Conservation (phyloP, 64 coral and sea anemone genomes). For the Montipora efflorescens region DNA sequence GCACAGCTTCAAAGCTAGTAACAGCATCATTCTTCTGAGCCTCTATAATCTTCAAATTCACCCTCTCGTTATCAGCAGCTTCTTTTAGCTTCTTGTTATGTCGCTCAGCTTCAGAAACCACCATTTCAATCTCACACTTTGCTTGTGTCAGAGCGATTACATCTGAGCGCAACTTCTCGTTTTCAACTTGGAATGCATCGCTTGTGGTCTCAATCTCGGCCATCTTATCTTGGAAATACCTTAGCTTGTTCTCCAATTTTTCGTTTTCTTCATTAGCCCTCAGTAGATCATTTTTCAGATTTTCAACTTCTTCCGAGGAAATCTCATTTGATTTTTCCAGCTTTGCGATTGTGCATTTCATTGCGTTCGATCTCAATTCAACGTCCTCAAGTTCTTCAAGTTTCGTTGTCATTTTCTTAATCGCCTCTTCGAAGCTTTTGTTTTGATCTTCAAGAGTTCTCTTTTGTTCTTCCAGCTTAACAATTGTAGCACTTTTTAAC, state of each 20-base stretch:
- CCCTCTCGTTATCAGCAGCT: constrained; percentile 60
- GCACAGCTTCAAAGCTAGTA: constrained; percentile 32
- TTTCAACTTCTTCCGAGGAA: constrained; percentile 41
- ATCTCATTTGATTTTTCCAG: constrained; percentile 66
- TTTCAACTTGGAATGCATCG: constrained; percentile 82
- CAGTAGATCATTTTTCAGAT: constrained; percentile 30
- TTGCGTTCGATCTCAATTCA: constrained; percentile 6
- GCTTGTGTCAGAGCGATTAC: constrained; percentile 73
- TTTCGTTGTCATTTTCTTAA: not conserved
- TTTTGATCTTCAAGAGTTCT: constrained; percentile 55
- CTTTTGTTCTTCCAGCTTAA: constrained; percentile 49
- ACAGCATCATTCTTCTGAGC: constrained; percentile 36
- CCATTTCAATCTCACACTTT: constrained; percentile 77
- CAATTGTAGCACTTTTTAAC: not conserved
- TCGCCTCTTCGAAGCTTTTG: constrained; percentile 55
- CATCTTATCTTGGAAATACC: constrained; percentile 63
- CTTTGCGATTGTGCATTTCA: constrained; percentile 42
- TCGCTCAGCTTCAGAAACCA: constrained; percentile 73
- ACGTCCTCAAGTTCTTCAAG: constrained; percentile 42
- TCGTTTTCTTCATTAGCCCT: constrained; percentile 58
- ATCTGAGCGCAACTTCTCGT: constrained; percentile 72
- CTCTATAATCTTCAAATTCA: constrained; percentile 21
- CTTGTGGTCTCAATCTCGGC: constrained; percentile 83
- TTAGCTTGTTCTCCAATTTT: constrained; percentile 71
- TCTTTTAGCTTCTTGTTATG: constrained; percentile 77